A percentile compares a stretch with the other conserved stretches of the same genome.
phyloP scores from a whole-genome alignment of 2,113 vertebrate species.

The Trochalopteron elliotii region DNA sequence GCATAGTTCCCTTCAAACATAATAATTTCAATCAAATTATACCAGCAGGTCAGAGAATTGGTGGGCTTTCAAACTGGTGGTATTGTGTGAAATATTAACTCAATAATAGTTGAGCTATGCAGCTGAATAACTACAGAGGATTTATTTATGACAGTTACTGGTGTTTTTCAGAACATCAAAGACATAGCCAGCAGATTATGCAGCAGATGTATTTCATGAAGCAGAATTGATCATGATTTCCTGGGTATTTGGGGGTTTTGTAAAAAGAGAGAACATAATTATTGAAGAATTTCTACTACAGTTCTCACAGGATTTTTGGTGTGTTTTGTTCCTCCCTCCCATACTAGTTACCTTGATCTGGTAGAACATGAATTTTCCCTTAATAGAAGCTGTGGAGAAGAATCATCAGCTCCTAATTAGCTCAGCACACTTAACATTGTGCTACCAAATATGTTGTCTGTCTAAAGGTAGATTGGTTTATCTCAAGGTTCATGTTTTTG shows the following conservation, averaged over 20 bases:
- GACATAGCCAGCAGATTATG: background rate
- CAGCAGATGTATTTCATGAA: conserved; percentile 4
- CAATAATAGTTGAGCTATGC: conserved; percentile 12
- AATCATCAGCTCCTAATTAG: background rate
- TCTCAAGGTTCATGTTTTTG: background rate
- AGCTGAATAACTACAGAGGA: conserved; percentile 35
- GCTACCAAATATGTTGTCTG: background rate
- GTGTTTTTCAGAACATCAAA: conserved; percentile 30
- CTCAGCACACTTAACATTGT: background rate
- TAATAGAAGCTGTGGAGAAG: background rate
- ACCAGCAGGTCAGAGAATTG: background rate
- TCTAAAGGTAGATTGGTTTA: background rate
- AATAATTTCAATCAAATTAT: conserved; percentile 60
- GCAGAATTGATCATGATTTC: conserved; percentile 28
- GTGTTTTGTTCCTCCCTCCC: background rate
- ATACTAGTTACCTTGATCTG: background rate
- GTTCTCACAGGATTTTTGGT: background rate
- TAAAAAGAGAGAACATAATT: background rate
- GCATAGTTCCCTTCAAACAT: background rate
- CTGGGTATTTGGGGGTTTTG: background rate
- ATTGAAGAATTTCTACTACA: background rate
- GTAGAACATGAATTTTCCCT: background rate
- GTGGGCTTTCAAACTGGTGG: conserved; percentile 9
- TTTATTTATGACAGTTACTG: conserved; percentile 56
- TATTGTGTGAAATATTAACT: conserved; percentile 33